A percentile compares a stretch with the other conserved stretches of the same genome.
phyloP scores from a whole-genome alignment of 2,113 vertebrate species.

The Cyanocitta stelleri region DNA sequence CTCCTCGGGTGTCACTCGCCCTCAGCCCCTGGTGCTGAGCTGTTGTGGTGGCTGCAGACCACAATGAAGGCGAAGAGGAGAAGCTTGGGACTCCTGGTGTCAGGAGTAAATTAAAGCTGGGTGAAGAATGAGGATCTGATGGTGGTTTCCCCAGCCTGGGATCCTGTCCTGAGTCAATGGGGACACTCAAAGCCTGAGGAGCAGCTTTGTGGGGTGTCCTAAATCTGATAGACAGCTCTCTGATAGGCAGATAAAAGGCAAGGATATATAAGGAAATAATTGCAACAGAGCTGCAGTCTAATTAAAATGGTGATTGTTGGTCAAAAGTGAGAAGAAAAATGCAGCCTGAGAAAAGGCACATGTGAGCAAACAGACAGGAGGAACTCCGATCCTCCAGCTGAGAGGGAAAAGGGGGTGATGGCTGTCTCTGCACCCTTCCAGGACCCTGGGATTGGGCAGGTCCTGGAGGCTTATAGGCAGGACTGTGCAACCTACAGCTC shows the following conservation, averaged over 20 bases:
- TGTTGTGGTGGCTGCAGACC: background rate
- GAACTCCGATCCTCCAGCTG: background rate
- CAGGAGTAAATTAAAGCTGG: constrained; percentile 55
- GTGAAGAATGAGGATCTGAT: constrained; percentile 55
- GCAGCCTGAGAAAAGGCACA: constrained; percentile 29
- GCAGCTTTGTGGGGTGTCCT: constrained; percentile 38
- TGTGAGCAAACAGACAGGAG: background rate
- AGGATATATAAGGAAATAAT: constrained; percentile 43
- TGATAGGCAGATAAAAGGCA: constrained; percentile 44
- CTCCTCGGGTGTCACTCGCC: constrained; percentile 72
- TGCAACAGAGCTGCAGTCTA: background rate
- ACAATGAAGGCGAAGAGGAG: constrained; percentile 3
- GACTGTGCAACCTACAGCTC: background rate
- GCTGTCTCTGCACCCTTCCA: background rate
- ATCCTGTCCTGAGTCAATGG: constrained; percentile 22
- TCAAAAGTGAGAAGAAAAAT: background rate
- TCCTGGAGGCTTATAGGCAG: background rate
- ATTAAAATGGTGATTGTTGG: background rate
- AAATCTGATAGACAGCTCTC: constrained; percentile 44
- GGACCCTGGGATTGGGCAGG: accelerated
- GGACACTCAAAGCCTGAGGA: constrained; percentile 10
- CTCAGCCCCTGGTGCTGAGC: background rate
- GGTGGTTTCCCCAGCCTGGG: background rate
- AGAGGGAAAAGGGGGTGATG: background rate
- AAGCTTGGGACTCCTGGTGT: constrained; percentile 26